Evolutionary conservation across 2,888 invertebrate genomes (phyloP).

Genomic region (Aplocera efformata): DNA sequence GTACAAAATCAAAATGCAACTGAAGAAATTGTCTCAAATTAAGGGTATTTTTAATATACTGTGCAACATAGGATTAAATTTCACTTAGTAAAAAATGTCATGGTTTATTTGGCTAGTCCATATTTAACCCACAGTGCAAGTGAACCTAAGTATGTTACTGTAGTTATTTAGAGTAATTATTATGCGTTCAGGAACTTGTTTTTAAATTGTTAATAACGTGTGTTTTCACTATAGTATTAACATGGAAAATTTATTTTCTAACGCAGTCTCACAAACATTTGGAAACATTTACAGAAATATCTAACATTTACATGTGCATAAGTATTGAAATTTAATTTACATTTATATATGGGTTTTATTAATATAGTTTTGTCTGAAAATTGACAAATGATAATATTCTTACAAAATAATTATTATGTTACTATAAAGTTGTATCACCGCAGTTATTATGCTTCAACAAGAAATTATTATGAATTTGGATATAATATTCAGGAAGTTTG

Average conservation of each 20-base stretch:
- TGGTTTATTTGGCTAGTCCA: not conserved
- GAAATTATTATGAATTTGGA: constrained; percentile 14
- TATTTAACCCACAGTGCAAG: no score
- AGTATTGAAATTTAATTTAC: constrained; percentile 12
- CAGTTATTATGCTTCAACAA: constrained; percentile 24
- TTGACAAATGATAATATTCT: constrained; percentile 3
- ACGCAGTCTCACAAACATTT: constrained; percentile 29
- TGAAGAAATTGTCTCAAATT: constrained; percentile 31
- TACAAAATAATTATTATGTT: constrained; percentile 8
- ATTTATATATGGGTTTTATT: constrained; percentile 8
- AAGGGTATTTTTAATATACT: not conserved
- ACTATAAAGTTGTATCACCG: constrained; percentile 14
- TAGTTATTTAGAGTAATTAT: constrained; percentile 6
- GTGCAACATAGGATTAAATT: no score
- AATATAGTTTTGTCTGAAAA: constrained; percentile 1
- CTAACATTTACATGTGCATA: constrained; percentile 22
- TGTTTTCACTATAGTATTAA: constrained; percentile 14
- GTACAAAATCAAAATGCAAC: constrained; percentile 64
- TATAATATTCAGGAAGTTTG: constrained; percentile 1
- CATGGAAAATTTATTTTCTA: constrained; percentile 24
- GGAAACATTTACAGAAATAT: constrained; percentile 26
- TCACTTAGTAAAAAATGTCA: not conserved
- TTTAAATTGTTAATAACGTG: constrained; percentile 20
- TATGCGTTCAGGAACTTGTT: constrained; percentile 31
- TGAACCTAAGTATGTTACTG: constrained; percentile 3